Evolutionary conservation across 2,888 invertebrate genomes (phyloP).

Genomic region (Gymnocheta viridis): DNA sequence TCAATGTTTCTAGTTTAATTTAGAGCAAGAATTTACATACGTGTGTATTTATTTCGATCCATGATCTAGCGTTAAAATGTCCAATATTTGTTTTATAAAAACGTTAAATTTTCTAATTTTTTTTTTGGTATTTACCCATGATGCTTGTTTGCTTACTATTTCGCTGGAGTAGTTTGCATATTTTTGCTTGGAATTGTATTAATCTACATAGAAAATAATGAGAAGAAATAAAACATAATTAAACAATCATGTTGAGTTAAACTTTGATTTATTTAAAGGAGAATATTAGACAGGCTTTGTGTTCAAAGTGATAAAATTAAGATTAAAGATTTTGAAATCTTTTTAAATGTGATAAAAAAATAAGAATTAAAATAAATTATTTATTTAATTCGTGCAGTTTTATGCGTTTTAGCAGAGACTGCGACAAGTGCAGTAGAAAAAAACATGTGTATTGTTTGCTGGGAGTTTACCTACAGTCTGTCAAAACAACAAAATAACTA

Average conservation of each 20-base stretch:
- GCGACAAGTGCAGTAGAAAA: too few relatives aligned
- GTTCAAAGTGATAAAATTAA: too few relatives aligned
- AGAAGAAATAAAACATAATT: slow-evolving; percentile 27
- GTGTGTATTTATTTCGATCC: slow-evolving; percentile 33
- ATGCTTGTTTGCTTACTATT: slow-evolving; percentile 72
- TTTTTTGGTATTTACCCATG: slow-evolving; percentile 66
- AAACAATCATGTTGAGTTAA: not conserved
- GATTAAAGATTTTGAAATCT: too few relatives aligned
- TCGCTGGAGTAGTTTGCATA: slow-evolving; percentile 52
- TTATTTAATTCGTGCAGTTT: too few relatives aligned
- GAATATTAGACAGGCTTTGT: not conserved
- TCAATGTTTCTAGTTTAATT: slow-evolving; percentile 32
- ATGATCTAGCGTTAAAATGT: slow-evolving; percentile 64
- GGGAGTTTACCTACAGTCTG: too few relatives aligned
- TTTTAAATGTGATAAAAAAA: too few relatives aligned
- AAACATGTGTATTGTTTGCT: too few relatives aligned
- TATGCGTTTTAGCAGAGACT: too few relatives aligned
- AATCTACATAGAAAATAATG: slow-evolving; percentile 52
- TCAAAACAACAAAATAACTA: too few relatives aligned
- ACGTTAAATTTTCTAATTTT: slow-evolving; percentile 31
- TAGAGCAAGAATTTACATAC: slow-evolving; percentile 20
- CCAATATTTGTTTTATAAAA: slow-evolving; percentile 51
- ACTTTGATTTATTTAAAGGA: not conserved
- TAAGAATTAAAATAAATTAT: too few relatives aligned
- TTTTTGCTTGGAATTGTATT: slow-evolving; percentile 71